Conservation (phyloP, 2,888 invertebrate genomes). For the Fragum sueziense region DNA sequence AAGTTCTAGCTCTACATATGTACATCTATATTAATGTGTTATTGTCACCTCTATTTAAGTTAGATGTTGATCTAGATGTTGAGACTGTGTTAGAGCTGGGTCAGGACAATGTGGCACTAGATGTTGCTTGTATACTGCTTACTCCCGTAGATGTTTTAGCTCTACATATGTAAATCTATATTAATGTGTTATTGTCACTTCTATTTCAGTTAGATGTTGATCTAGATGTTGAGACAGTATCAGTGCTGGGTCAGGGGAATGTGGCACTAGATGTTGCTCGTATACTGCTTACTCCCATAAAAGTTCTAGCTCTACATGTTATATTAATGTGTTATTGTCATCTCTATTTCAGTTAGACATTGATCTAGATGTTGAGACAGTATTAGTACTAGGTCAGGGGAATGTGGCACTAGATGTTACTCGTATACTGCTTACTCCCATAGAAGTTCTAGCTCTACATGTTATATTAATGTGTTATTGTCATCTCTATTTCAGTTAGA, state of each 20-base stretch:
- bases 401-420: constrained; percentile 99
- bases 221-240: constrained; percentile 86
- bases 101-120: constrained; percentile 99
- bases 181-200: neutral
- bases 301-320: constrained; percentile 88
- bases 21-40: no score
- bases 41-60: neutral
- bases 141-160: constrained; percentile 91
- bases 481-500: no score
- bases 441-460: constrained; percentile 90
- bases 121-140: constrained; percentile 96
- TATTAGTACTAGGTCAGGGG: constrained; percentile 96
- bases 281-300: constrained; percentile 92
- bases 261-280: constrained; percentile 98
- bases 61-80: constrained; percentile 83
- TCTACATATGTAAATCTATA: no score
- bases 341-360: no score
- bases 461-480: no score
- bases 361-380: constrained; percentile 85
- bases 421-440: constrained; percentile 92
- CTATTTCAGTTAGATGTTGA: no score
- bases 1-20: constrained; percentile 90
- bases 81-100: constrained; percentile 92
- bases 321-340: neutral
- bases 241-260: constrained; percentile 97